Percentiles rank a stretch among this genome's conserved stretches.
Evolutionary conservation across 1,140 invertebrate species (phyloP).

Genomic region (Carposina sasakii): DNA sequence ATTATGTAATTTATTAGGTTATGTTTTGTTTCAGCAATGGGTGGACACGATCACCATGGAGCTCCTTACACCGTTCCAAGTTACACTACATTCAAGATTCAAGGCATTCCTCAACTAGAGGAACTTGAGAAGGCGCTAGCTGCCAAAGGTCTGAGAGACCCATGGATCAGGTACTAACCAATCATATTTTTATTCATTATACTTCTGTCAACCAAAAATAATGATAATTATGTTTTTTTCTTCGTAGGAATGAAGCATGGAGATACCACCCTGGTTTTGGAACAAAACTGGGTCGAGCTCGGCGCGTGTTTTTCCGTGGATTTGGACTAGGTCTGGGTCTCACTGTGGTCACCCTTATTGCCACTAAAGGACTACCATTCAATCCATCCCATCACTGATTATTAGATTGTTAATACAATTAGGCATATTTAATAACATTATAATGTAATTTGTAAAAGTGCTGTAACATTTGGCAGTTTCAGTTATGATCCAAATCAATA

Average conservation of each 20-base stretch:
- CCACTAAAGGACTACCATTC: slow-evolving; percentile 68
- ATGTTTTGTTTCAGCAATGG: slow-evolving; percentile 62
- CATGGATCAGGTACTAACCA: slow-evolving; percentile 81
- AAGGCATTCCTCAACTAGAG: slow-evolving; percentile 76
- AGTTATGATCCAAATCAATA: no score
- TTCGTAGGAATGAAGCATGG: slow-evolving; percentile 86
- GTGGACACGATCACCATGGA: slow-evolving; percentile 69
- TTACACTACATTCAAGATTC: slow-evolving; percentile 80
- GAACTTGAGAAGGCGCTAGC: slow-evolving; percentile 76
- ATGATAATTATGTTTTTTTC: slow-evolving; percentile 4
- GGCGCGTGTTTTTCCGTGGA: slow-evolving; percentile 73
- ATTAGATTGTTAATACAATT: no score
- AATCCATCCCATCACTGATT: no score
- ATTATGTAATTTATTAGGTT: no score
- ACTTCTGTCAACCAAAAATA: background rate
- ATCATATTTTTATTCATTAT: slow-evolving; percentile 7
- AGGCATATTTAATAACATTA: no score
- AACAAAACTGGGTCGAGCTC: slow-evolving; percentile 44
- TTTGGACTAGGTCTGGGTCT: slow-evolving; percentile 76
- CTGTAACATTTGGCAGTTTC: no score
- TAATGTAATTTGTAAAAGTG: no score
- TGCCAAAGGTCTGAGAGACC: slow-evolving; percentile 82
- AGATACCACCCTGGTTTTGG: slow-evolving; percentile 74
- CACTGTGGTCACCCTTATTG: slow-evolving; percentile 76
- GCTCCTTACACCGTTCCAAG: slow-evolving; percentile 77